Percentiles rank a stretch among this genome's conserved stretches.
These are phyloP conservation scores for Nothura maculosa DNA, from an alignment of 2,797 vertebrate genomes.

Conservation along the genomic window DNA sequence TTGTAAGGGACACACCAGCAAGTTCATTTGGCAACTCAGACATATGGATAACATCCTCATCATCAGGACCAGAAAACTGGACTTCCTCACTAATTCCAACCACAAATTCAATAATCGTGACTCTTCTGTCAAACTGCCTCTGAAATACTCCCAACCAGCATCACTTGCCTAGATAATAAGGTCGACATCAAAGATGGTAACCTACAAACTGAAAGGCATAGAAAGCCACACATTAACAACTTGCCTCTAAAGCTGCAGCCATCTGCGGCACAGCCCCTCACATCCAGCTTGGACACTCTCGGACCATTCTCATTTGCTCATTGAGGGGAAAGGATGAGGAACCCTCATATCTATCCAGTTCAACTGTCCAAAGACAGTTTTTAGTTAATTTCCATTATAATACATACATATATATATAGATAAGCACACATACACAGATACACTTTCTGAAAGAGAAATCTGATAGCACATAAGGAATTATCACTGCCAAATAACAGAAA, in stretches of 20 bases:
- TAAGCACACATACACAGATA: too few species aligned
- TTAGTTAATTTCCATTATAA: neutral
- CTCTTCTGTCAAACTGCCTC: neutral
- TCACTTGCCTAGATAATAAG: neutral
- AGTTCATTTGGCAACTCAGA: neutral
- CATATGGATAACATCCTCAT: neutral
- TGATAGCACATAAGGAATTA: neutral
- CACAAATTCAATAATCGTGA: neutral
- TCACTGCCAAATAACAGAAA: neutral
- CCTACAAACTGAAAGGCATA: neutral
- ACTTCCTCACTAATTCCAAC: conserved; percentile 21
- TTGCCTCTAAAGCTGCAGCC: neutral
- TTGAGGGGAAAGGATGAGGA: neutral
- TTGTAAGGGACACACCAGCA: neutral
- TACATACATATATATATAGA: neutral
- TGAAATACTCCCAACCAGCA: neutral
- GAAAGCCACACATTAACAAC: neutral
- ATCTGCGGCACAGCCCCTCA: neutral
- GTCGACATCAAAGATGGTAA: conserved; percentile 5
- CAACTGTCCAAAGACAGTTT: neutral
- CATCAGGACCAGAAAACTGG: neutral
- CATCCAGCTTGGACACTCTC: neutral
- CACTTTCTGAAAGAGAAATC: neutral
- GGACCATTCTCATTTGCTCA: neutral
- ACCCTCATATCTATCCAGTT: neutral